Percentiles rank a stretch among this genome's conserved stretches.
Evolutionary conservation across 2,888 invertebrate genomes (phyloP).

Genomic region (Chouioia cunea): DNA sequence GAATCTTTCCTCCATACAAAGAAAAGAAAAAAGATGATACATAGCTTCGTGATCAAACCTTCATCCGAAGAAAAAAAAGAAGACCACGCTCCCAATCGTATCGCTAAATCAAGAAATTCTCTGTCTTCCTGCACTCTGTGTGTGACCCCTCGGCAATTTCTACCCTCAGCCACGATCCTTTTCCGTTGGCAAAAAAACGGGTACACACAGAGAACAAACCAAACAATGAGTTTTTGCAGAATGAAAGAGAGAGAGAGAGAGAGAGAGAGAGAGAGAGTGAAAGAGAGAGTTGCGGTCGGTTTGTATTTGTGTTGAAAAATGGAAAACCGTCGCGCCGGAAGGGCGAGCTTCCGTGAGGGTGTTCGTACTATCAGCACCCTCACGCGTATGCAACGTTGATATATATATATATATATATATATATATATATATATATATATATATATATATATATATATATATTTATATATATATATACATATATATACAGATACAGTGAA

Average conservation of each 20-base stretch:
- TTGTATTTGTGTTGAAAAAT: conserved; percentile 66
- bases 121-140: conserved; percentile 24
- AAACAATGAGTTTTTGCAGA: neutral
- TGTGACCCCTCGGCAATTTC: conserved; percentile 45
- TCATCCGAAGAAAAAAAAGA: conserved; percentile 20
- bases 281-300: conserved; percentile 57
- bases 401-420: neutral
- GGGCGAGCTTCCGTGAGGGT: conserved; percentile 63
- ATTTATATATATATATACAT: neutral
- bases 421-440: neutral
- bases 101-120: conserved; percentile 42
- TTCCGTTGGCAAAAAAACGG: conserved; percentile 2
- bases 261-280: conserved; percentile 51
- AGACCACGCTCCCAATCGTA: neutral
- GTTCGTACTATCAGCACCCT: conserved; percentile 35
- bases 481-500: neutral
- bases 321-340: conserved; percentile 60
- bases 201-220: neutral
- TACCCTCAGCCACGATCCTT: conserved; percentile 42
- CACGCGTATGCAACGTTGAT: conserved; percentile 48
- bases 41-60: conserved; percentile 24
- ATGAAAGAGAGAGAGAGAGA: neutral
- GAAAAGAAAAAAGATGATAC: conserved; percentile 21
- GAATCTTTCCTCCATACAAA: neutral
- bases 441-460: neutral